Base-by-base conservation (phyloP, 2,888 invertebrate species). In the Xanthia togata region DNA sequence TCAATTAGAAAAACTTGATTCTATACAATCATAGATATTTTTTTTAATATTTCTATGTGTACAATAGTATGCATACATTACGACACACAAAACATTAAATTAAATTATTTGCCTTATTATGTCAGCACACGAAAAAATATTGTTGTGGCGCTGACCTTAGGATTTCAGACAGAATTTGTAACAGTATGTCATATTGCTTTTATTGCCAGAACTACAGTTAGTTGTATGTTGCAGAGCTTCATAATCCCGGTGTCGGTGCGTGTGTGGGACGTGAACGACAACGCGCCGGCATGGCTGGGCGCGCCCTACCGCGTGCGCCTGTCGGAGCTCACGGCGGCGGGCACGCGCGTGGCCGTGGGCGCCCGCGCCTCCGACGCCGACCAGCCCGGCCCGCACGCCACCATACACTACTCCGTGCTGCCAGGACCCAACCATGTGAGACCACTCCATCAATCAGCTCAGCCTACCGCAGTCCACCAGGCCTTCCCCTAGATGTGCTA, bases 251-350 rank as follows among this genome's bases (percentile, higher is more conserved):
- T 98, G 55, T 98, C 98, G 87, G 98, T 98, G 71, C 97, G 98
- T 87, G 99, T 99, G 78, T 98, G 98, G 86, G 99, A 99, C 94
- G 98, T 98, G 81, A 99, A 99, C 93, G 99, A 99, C 95, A 99
- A 99, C 95, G 98, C 98, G 14, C 99, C 99, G 0, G 97, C 97
- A 90, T 99, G 99, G 97, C 96, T 97, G 79, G 98, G 98, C 85
- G 98, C 98, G 1, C 98, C 98, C 0, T 99, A 98, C 94, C 97
- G 97, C 68, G 97, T 98, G 86, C 98, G 98, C 87, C 97, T 99
- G 76, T 98, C 98, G 0, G 99, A 99, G 97, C 98, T 98, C 89
- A 97, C 97, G 44, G 97, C 97, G 9, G 96, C 96, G 9, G 98
- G 98, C 14, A 97, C 98, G 41, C 95, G 98, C 85, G 98, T 99